Conservation (phyloP, 2,888 invertebrate genomes). For the Limnephilus auricula region DNA sequence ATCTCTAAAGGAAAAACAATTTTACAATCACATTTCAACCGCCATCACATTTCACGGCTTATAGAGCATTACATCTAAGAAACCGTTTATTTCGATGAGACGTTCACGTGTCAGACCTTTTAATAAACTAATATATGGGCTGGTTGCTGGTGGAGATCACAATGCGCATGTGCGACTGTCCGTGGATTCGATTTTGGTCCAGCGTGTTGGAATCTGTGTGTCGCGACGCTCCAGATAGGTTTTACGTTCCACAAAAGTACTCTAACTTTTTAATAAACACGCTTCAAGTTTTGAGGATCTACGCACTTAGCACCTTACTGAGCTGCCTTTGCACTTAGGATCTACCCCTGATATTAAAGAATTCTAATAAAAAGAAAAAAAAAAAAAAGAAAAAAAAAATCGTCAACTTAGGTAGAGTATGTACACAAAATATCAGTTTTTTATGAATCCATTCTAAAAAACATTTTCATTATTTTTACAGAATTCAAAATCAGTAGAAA, state of each 20-base stretch:
- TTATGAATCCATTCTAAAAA: neutral
- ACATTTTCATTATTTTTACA: neutral
- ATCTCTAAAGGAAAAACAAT: neutral
- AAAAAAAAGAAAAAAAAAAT: no score
- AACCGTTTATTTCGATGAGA: neutral
- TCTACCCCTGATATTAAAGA: neutral
- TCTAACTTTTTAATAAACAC: conserved; percentile 18
- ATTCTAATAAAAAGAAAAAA: neutral
- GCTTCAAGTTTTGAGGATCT: neutral
- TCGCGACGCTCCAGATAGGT: conserved; percentile 61
- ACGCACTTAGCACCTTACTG: neutral
- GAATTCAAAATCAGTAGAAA: neutral
- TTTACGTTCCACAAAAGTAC: conserved; percentile 49
- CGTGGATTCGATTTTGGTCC: conserved; percentile 80
- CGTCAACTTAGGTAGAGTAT: no score
- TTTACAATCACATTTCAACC: neutral
- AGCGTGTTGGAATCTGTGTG: conserved; percentile 72
- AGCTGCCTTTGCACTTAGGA: neutral
- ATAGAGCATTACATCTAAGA: neutral
- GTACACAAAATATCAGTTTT: neutral
- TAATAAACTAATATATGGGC: neutral
- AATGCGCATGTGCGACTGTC: conserved; percentile 74
- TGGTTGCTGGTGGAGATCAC: conserved; percentile 30
- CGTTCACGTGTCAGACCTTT: neutral
- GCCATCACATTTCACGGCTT: neutral